Base-by-base conservation (phyloP, 2,888 invertebrate species). In the Aelia acuminata region DNA sequence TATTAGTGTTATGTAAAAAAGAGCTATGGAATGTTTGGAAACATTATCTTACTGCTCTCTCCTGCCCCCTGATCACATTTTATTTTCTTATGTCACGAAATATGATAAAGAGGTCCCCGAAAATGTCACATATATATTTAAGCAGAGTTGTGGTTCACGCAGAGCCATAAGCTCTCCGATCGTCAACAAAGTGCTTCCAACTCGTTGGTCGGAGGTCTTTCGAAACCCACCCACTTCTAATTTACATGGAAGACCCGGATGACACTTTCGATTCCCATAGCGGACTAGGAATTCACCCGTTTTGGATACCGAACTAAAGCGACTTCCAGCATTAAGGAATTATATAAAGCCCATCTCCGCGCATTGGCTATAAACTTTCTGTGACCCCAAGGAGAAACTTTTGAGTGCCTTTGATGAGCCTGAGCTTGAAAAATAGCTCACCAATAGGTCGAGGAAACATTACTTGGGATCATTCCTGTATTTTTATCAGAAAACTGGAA, bases 221-320 rank as follows among this genome's bases (percentile, higher is more conserved):
- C 80, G 80, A 80, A 80, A 80, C n/a, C 20, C 22, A 22, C 10
- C 80, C 43, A 43, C n/a, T 80, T 43, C 80, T 80, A 80, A 80
- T 80, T 80, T 47, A 80, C 43, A 80, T 80, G 80, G 39, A 80
- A 80, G n/a, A 43, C 80, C n/a, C 13, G 80, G 80, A n/a, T 80
- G 43, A 80, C 80, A 43, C 80, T 80, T 80, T 80, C 80, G 39
- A 47, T 47, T 80, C n/a, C 43, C 39, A 43, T 47, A 47, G 43
- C 3, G 22, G 43, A 43, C 39, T n/a, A 80, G 43, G 80, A 80
- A 80, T 80, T 47, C 43, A n/a, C 80, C 43, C 35, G 43, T 43
- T 80, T 80, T 15, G 80, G 39, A 80, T n/a, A 0, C 4, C n/a
- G 22, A 47, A 5, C 22, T 80, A 15, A 80, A 80, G 43, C 11